A percentile compares a stretch with the other conserved stretches of the same genome.
phyloP scores from a whole-genome alignment of 1,140 invertebrate genomes.

The Drosophila arawakana region DNA sequence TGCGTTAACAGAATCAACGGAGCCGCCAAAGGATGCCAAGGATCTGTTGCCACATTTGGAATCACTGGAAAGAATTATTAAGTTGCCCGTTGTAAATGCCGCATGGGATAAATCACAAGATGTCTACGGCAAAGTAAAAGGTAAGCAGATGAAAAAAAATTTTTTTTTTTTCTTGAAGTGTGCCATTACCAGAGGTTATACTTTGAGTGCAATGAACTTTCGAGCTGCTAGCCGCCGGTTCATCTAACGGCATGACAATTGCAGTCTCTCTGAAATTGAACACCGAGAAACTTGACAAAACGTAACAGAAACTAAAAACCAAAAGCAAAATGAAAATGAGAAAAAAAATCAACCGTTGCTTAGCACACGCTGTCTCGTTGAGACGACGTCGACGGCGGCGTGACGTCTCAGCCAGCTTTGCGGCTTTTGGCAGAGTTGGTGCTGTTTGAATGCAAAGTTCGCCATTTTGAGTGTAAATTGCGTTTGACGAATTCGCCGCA shows the following conservation, averaged over 20 bases:
- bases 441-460: constrained; percentile 40
- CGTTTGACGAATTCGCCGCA: constrained; percentile 37
- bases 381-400: background rate
- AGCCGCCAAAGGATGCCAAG: constrained; percentile 77
- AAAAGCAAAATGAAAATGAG: constrained; percentile 20
- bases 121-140: constrained; percentile 87
- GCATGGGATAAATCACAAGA: constrained; percentile 86
- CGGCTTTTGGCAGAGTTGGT: background rate
- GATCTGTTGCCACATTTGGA: constrained; percentile 85
- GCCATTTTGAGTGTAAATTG: constrained; percentile 48
- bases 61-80: constrained; percentile 86
- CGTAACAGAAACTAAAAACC: constrained; percentile 17
- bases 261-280: constrained; percentile 31
- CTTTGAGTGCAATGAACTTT: constrained; percentile 10
- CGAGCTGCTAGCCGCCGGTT: constrained; percentile 21
- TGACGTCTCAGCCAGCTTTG: background rate
- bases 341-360: constrained; percentile 32
- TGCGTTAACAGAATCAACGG: constrained; percentile 26
- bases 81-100: constrained; percentile 86
- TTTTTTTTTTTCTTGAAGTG: background rate
- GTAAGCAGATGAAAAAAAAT: constrained; percentile 51
- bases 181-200: constrained; percentile 10
- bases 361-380: constrained; percentile 5
- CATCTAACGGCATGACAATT: constrained; percentile 53
- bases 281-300: constrained; percentile 29